These are phyloP conservation scores for Microcebus griseorufus DNA, from an alignment of 2,113 vertebrate genomes.

Conservation along the genomic window DNA sequence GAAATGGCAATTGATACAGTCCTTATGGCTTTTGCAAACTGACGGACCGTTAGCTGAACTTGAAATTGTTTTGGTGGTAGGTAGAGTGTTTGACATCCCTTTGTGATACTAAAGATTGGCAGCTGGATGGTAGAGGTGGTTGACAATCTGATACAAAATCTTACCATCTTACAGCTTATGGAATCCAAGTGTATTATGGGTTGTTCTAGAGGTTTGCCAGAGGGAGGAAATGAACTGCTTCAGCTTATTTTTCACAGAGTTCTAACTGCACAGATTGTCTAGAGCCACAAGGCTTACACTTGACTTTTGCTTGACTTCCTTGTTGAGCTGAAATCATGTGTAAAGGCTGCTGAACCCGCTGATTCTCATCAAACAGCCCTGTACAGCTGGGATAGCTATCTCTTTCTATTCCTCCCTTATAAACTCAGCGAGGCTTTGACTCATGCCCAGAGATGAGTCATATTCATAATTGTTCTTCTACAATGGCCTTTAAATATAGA, in stretches of 20 bases:
- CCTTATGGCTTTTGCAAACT: conserved; percentile 52
- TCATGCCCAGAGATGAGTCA: neutral
- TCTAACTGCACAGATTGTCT: neutral
- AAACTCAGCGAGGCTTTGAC: neutral
- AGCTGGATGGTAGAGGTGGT: neutral
- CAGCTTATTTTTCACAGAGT: neutral
- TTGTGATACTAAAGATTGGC: conserved; percentile 52
- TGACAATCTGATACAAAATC: neutral
- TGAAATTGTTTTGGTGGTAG: conserved; percentile 59
- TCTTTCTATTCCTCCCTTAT: neutral
- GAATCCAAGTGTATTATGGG: neutral
- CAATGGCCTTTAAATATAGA: neutral
- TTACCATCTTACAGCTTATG: neutral
- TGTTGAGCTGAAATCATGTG: neutral
- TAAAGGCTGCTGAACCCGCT: neutral
- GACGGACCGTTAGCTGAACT: conserved; percentile 54
- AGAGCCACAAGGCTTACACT: neutral
- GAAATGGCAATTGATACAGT: conserved; percentile 63
- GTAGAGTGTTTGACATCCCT: neutral
- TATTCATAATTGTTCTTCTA: neutral
- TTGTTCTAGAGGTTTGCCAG: neutral
- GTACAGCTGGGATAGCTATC: neutral
- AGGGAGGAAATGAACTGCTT: neutral
- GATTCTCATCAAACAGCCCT: neutral
- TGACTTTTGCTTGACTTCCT: neutral